phyloP scores from a whole-genome alignment of 2,888 invertebrate species.

The Ariolimax columbianus region DNA sequence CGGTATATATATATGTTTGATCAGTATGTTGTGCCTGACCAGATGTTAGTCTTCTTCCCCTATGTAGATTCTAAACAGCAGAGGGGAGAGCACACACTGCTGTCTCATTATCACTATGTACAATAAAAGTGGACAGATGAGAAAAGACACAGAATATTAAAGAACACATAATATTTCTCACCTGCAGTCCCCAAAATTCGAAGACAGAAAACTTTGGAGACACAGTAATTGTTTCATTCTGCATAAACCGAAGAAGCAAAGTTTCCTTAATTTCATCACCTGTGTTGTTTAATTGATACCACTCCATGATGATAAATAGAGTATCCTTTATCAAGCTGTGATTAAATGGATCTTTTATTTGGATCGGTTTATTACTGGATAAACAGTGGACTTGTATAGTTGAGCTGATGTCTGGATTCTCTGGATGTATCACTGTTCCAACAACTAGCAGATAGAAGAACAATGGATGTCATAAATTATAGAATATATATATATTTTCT shows the following conservation, averaged over 20 bases:
- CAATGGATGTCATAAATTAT: no score
- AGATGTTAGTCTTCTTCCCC: no score
- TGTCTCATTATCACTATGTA: no score
- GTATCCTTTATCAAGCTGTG: neutral
- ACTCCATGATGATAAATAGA: conserved; percentile 8
- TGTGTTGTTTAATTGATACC: neutral
- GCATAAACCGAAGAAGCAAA: conserved; percentile 1
- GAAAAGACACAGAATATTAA: no score
- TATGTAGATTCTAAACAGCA: no score
- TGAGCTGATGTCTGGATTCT: neutral
- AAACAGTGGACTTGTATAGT: neutral
- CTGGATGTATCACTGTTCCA: conserved; percentile 6
- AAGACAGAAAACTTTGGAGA: neutral
- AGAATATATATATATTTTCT: no score
- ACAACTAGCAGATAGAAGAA: neutral
- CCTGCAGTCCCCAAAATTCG: conserved; percentile 28
- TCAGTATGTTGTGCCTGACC: no score
- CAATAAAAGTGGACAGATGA: no score
- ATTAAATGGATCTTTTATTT: conserved; percentile 26
- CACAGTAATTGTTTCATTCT: neutral
- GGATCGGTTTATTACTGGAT: neutral
- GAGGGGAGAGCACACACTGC: no score
- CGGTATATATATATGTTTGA: no score
- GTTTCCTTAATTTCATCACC: neutral
- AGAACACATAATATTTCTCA: neutral